Conservation (phyloP, 2,797 vertebrate species). For the Sebastes steindachneri region DNA sequence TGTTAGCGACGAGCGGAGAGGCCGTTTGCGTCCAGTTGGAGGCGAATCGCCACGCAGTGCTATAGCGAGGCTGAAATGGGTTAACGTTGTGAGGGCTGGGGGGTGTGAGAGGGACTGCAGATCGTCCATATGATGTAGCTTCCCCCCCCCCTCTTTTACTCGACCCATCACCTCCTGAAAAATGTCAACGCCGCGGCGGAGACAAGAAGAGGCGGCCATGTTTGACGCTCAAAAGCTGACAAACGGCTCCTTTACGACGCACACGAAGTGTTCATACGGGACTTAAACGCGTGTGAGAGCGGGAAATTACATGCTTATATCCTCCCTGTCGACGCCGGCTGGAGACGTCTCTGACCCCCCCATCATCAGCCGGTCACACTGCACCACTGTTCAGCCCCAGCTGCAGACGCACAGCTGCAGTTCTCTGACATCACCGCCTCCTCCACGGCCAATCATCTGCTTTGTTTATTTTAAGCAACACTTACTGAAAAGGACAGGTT, state of each 20-base stretch:
- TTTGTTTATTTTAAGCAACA: slow-evolving; percentile 59
- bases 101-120: slow-evolving; percentile 19
- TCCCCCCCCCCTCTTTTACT: background rate
- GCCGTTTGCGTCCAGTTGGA: background rate
- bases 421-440: slow-evolving; percentile 61
- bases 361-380: slow-evolving; percentile 31
- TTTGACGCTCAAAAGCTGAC: slow-evolving; percentile 18
- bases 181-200: slow-evolving; percentile 1
- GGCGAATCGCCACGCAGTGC: background rate
- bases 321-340: background rate
- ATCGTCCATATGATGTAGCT: slow-evolving; percentile 13
- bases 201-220: slow-evolving; percentile 14
- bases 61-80: background rate
- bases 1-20: background rate
- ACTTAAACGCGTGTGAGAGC: background rate
- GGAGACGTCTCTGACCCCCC: slow-evolving; percentile 10
- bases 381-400: slow-evolving; percentile 52
- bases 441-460: slow-evolving; percentile 47
- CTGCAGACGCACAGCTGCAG: slow-evolving; percentile 53
- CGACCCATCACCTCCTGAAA: slow-evolving; percentile 21
- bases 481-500: slow-evolving; percentile 14
- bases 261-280: background rate
- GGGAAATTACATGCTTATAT: background rate
- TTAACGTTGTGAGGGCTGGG: slow-evolving; percentile 14
- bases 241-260: background rate